phyloP scores from a whole-genome alignment of 2,888 invertebrate species.

The Nephrotoma guestfalica region DNA sequence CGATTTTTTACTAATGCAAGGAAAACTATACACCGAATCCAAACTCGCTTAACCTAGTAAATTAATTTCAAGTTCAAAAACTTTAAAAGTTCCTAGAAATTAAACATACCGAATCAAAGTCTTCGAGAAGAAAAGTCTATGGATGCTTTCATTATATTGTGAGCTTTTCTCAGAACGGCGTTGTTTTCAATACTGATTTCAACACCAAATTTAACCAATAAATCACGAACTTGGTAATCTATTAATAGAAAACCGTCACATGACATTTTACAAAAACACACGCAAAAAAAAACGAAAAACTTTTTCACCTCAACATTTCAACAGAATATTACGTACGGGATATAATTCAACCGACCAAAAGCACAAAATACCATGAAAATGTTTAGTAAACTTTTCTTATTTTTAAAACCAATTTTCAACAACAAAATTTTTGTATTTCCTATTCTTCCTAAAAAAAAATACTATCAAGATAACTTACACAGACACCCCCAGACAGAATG shows the following conservation, averaged over 20 bases:
- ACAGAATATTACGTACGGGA: not conserved
- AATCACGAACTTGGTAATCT: not conserved
- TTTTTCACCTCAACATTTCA: not conserved
- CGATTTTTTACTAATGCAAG: no score
- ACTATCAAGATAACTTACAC: not conserved
- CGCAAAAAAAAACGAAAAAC: not conserved
- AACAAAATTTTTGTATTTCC: not conserved
- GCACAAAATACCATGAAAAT: not conserved
- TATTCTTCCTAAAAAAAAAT: not conserved
- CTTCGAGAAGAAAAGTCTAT: no score
- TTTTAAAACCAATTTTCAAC: not conserved
- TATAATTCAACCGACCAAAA: not conserved
- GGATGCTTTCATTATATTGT: no score
- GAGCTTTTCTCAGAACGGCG: no score
- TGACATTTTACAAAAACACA: not conserved
- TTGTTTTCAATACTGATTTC: no score
- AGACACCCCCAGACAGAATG: not conserved
- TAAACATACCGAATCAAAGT: no score
- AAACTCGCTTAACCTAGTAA: no score
- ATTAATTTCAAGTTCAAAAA: no score
- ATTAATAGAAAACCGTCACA: not conserved
- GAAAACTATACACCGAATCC: no score
- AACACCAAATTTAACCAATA: no score
- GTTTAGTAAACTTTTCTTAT: not conserved
- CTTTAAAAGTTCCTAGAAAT: no score